These are phyloP conservation scores for Deroplatys truncata DNA, from an alignment of 2,888 invertebrate species.

Conservation along the genomic window DNA sequence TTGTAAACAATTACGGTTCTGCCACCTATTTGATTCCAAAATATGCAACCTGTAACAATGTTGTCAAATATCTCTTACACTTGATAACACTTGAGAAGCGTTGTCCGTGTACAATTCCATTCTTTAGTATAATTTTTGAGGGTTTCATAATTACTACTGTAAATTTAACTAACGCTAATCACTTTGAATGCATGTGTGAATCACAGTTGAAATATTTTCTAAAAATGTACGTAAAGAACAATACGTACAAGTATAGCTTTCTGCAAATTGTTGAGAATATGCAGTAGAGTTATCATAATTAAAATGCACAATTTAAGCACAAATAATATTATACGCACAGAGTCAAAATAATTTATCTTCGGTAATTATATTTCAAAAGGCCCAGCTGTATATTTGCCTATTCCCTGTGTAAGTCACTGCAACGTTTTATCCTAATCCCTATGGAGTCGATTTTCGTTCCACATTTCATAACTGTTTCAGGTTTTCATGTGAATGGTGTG, in stretches of 20 bases:
- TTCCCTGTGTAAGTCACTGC: not conserved
- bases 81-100: not conserved
- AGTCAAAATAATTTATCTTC: no score
- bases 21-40: not conserved
- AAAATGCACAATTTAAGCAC: no score
- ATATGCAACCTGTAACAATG: not conserved
- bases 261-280: no score
- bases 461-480: slow-evolving; percentile 16
- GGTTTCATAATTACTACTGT: no score
- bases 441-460: slow-evolving; percentile 13
- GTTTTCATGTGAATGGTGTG: slow-evolving; percentile 18
- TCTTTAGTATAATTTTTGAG: no score
- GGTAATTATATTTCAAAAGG: not conserved
- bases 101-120: not conserved
- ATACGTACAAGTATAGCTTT: no score
- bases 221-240: no score
- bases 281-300: no score
- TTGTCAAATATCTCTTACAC: not conserved
- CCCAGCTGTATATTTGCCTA: slow-evolving; percentile 5
- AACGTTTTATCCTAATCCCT: not conserved
- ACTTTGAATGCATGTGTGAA: no score
- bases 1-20: not conserved
- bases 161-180: no score
- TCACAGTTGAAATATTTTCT: no score
- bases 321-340: no score